Evolutionary conservation across 1,140 invertebrate species (phyloP), one percentile per base, ranked within the genome.

Genomic region (Telenomus remus): DNA sequence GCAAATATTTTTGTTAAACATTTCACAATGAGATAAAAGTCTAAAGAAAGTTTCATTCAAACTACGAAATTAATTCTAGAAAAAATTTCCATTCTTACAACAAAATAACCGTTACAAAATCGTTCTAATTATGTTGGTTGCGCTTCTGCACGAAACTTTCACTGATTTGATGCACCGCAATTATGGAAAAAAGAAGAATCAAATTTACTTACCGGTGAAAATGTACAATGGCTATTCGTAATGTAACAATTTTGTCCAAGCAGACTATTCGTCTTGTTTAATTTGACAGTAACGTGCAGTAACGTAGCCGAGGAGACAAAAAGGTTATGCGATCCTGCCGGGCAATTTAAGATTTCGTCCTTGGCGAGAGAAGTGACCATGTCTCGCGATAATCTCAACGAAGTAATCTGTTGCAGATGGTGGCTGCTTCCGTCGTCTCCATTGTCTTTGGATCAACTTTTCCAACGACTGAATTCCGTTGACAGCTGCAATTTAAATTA

Each of bases 381-480:
- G 64, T 57, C 51, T 74, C 57, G 56, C 15, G 57, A 74, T 74
- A 74, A 74, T 74, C 63, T 74, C 46, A 68, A 57, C 63, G 47
- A 74, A 74, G 65, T 73, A 73, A 68, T 74, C 63, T 57, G 57
- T 15, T 53, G 71, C 51, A 74, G 71, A 74, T 74, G 64, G 49
- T 57, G 63, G 42, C 71, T 57, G 71, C 57, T 68, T 74, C 71
- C 71, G 71, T 13, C 44, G 71, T 68, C 37, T 46, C 39, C 55
- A 63, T 68, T 68, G 71, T 63, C 57, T 63, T 53, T 50, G 57
- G 57, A 68, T 63, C 57, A 63, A 63, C 47, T 63, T 74, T 63
- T 63, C 64, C 61, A 57, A 63, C 57, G 42, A 68, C 60, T 54
- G 14, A 61, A 74, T 48, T 60, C 63, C 43, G 44, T 15, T 49